Evolutionary conservation across 1,140 invertebrate genomes (phyloP), one percentile per base, ranked within the genome.

Genomic region (Diabrotica virgifera): DNA sequence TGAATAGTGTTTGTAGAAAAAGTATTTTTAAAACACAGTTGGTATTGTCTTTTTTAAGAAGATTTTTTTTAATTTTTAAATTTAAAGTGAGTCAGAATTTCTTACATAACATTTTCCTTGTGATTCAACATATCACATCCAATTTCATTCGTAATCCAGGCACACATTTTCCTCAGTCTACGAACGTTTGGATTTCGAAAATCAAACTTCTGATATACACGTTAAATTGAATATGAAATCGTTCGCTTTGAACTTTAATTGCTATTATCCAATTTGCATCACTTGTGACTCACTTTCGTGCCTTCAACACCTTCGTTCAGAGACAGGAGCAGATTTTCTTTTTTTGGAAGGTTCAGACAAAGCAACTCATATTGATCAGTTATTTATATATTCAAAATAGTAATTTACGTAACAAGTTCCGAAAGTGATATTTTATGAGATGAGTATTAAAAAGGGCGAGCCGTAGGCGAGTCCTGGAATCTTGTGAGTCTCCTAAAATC

Each of bases 111-210:
- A 65, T 54, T 65, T 61, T 59, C 59, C 52, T 50, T 10, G 56
- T 36, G 65, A 66, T 67, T 67, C 62, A 46, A 67, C 51, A 61
- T 59, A 60, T 61, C 55, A 59, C 58, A 55, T 53, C 53, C 56
- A 59, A 66, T 62, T 52, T 14, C 51, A 12, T 52, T 12, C 14
- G 14, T 14, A 52, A 12, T 52, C n/a, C 51, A 6, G n/a, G n/a
- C n/a, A 12, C 51, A n/a, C n/a, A 12, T 14, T 7, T 6, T 52
- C 14, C 51, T 52, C 51, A 52, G 5, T 14, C 14, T 7, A 52
- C 3, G 10, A 14, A 12, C n/a, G 14, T 12, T 52, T 12, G 14
- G n/a, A 8, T 8, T 7, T 10, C n/a, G 2, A 52, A 12, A 24
- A 24, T 24, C 24, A 12, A 50, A 12, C n/a, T 50, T 50, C 46